These are phyloP conservation scores for Drosophila teissieri DNA, from an alignment of 1,140 invertebrate genomes.

Conservation along the genomic window DNA sequence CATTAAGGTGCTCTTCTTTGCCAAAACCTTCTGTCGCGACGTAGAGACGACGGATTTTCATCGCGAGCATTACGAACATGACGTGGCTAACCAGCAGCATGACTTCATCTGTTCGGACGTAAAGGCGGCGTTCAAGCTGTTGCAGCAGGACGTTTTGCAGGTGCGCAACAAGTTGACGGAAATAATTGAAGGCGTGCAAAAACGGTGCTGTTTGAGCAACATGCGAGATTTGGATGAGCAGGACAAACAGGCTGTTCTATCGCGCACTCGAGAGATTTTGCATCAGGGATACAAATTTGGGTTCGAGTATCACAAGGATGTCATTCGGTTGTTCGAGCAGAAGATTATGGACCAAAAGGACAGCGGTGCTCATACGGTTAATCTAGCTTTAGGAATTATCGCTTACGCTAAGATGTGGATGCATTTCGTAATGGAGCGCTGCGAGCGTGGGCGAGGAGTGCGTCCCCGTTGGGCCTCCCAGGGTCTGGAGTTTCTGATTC, in stretches of 20 bases:
- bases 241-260: conserved; percentile 85
- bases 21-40: conserved; percentile 90
- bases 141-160: conserved; percentile 87
- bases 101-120: conserved; percentile 86
- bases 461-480: conserved; percentile 93
- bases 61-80: conserved; percentile 84
- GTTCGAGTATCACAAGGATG: conserved; percentile 95
- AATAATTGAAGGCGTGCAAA: conserved; percentile 88
- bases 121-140: conserved; percentile 88
- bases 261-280: conserved; percentile 91
- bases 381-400: conserved; percentile 86
- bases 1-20: conserved; percentile 91
- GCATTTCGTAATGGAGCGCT: conserved; percentile 92
- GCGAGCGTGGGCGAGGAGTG: conserved; percentile 92
- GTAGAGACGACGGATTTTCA: conserved; percentile 86
- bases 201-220: conserved; percentile 85
- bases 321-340: conserved; percentile 87
- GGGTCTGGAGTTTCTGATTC: conserved; percentile 93
- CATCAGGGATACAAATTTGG: conserved; percentile 95
- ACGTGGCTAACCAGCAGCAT: conserved; percentile 77
- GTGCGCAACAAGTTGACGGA: conserved; percentile 87
- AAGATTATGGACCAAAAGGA: conserved; percentile 77
- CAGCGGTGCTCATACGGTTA: conserved; percentile 67
- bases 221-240: conserved; percentile 86
- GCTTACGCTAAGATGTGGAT: conserved; percentile 94